phyloP scores from a whole-genome alignment of 2,888 invertebrate genomes.

The Chesias legatella region DNA sequence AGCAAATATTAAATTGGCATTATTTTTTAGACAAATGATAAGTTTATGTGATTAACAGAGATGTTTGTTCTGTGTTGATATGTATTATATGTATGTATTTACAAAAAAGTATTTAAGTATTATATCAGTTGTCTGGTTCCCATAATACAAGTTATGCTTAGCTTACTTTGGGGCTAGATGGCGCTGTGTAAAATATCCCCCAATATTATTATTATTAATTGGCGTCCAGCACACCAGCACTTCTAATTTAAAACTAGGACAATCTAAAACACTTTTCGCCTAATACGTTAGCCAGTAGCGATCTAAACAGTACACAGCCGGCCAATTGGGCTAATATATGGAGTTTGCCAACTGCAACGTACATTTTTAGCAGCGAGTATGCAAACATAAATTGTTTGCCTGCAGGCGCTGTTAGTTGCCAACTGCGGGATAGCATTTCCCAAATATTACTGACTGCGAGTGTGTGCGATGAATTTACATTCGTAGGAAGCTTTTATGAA shows the following conservation, averaged over 20 bases:
- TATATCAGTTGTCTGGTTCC: no score
- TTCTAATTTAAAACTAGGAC: background rate
- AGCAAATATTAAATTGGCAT: no score
- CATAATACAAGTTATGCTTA: no score
- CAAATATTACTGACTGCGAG: slow-evolving; percentile 11
- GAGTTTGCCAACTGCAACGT: slow-evolving; percentile 31
- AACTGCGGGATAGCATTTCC: slow-evolving; percentile 14
- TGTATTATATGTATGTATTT: no score
- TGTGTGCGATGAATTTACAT: background rate
- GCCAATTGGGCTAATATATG: slow-evolving; percentile 32
- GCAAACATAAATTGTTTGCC: slow-evolving; percentile 39
- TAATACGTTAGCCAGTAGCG: background rate
- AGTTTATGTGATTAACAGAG: no score
- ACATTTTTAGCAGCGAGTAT: slow-evolving; percentile 40
- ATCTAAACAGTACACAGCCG: slow-evolving; percentile 3
- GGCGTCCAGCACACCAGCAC: no score
- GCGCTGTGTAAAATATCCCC: no score
- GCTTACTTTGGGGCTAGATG: no score
- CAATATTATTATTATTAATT: no score
- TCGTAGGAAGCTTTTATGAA: background rate
- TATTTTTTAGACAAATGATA: no score
- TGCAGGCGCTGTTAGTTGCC: slow-evolving; percentile 32
- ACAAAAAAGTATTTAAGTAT: no score
- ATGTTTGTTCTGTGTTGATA: no score
- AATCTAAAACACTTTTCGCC: slow-evolving; percentile 9